These are phyloP conservation scores for Holcopasites calliopsidis DNA, from an alignment of 1,140 invertebrate genomes.

Conservation along the genomic window DNA sequence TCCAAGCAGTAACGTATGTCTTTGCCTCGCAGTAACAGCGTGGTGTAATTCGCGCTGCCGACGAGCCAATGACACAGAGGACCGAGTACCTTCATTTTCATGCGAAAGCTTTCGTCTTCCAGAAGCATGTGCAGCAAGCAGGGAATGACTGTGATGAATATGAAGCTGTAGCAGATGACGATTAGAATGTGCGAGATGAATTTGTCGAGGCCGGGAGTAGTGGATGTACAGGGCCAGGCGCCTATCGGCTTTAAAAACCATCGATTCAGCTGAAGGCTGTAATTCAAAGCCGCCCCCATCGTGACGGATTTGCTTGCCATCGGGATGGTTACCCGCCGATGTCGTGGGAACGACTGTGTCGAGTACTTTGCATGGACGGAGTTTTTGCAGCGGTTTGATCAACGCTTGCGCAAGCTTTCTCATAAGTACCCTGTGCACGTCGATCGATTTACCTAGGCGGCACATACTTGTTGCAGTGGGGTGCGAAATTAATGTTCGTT, in stretches of 20 bases:
- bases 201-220: not conserved
- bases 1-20: conserved; percentile 43
- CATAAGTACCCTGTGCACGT: not conserved
- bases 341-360: not conserved
- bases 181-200: not conserved
- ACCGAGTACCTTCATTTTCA: conserved; percentile 16
- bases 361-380: not conserved
- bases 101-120: conserved; percentile 1
- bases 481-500: not conserved
- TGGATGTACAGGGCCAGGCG: conserved; percentile 23
- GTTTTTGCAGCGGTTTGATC: not conserved
- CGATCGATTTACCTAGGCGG: conserved; percentile 33
- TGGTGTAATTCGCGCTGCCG: conserved; percentile 36
- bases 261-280: conserved; percentile 34
- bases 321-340: not conserved
- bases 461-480: not conserved
- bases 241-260: conserved; percentile 51
- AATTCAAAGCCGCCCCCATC: not conserved
- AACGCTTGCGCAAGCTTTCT: conserved; percentile 15
- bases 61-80: conserved; percentile 42
- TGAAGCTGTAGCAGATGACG: not conserved
- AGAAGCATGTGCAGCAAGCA: conserved; percentile 10
- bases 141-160: not conserved
- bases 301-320: not conserved
- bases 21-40: conserved; percentile 5